Evolutionary conservation across 2,113 vertebrate genomes (phyloP), one percentile per base, ranked within the genome.

Genomic region (Scartelaos histophorus): DNA sequence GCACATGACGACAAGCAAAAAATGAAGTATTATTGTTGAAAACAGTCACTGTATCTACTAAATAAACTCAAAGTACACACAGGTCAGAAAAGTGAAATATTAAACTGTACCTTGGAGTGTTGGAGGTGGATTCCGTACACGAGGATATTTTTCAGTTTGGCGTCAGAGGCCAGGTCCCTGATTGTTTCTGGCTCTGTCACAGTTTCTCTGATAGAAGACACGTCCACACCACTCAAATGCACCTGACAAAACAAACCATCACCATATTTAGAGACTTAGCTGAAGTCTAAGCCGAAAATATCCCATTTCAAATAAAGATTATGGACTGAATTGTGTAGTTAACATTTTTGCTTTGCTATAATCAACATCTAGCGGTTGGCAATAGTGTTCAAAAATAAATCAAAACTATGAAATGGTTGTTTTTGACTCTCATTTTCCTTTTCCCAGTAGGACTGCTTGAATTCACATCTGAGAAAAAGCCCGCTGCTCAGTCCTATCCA

Each of bases 101-200:
- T 13, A 56, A 25, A 70, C 10, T 82, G 82, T 83, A 94, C 93
- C 92, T 91, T 70, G 17, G 89, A 82, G 75, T 80, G 84, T 75
- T 76, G 74, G 25, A 93, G 76, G 78, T 84, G 86, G 81, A 93
- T 76, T 53, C 89, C 88, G 22, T 94, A 94, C 64, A 94, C 72
- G 49, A 93, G 89, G 74, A 93, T 70, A 62, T 94, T 93, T 57
- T 22, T 53, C 25, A 57, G 84, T 73, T 87, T 89, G 25, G 88
- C 85, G 43, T 79, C 71, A 0, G 84, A 79, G 35, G 93, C 86
- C 60, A 93, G 73, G 17, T 85, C 79, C 78, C 62, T 80, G 29
- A 94, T 49, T 17, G 85, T 70, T 13, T 45, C 72, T 15, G 82
- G 78, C 70, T 87, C 87, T 0, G 64, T 69, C 38, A 13, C 49